Conservation (phyloP, 2,113 vertebrate species). For the Plectropomus leopardus region DNA sequence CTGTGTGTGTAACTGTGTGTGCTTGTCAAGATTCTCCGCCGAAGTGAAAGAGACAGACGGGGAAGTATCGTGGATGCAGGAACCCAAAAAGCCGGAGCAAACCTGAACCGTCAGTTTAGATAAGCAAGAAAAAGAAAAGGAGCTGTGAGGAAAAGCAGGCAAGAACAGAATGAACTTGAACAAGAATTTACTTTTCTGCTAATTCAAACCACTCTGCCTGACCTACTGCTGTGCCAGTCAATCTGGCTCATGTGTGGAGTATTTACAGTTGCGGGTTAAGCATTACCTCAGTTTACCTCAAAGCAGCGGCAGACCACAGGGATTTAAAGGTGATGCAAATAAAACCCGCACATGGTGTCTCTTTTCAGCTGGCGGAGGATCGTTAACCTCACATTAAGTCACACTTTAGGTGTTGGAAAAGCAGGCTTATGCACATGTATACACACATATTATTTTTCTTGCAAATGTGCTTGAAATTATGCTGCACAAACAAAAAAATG, state of each 20-base stretch:
- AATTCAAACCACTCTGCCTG: constrained; percentile 59
- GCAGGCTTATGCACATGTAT: constrained; percentile 19
- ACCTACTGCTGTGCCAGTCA: constrained; percentile 41
- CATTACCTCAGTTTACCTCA: constrained; percentile 74
- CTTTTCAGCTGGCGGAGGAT: constrained; percentile 44
- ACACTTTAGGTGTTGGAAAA: constrained; percentile 45
- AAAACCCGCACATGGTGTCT: constrained; percentile 40
- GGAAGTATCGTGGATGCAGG: constrained; percentile 45
- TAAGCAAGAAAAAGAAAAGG: constrained; percentile 42
- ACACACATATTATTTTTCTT: constrained; percentile 23
- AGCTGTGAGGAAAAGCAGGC: constrained; percentile 13
- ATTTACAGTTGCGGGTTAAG: constrained; percentile 59
- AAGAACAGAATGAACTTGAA: constrained; percentile 20
- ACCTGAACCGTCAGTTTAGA: constrained; percentile 51
- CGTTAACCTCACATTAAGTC: constrained; percentile 62
- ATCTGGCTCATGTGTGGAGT: constrained; percentile 32
- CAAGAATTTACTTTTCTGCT: constrained; percentile 49
- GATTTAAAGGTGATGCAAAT: constrained; percentile 72
- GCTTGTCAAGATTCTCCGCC: constrained; percentile 16
- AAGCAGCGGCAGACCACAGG: constrained; percentile 62
- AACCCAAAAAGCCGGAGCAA: constrained; percentile 18
- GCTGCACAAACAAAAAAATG: constrained; percentile 22
- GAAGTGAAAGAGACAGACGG: constrained; percentile 48
- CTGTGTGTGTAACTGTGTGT: constrained; percentile 38
- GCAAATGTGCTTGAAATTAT: constrained; percentile 48